Percentiles rank a stretch among this genome's conserved stretches.
phyloP scores from a whole-genome alignment of 1,140 invertebrate genomes.

The Aporrectodea caliginosa region DNA sequence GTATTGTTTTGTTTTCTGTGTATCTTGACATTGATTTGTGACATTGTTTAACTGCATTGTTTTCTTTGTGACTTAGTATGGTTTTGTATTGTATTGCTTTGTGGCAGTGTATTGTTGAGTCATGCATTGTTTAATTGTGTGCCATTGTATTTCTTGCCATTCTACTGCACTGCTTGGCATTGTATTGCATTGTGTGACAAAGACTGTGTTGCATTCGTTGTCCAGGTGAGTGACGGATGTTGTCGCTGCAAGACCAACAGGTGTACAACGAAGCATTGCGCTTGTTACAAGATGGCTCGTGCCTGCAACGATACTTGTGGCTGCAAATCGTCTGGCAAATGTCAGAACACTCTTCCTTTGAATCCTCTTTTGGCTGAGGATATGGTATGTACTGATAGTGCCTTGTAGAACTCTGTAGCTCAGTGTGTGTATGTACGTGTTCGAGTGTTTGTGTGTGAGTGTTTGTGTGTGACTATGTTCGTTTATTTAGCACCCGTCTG shows the following conservation, averaged over 20 bases:
- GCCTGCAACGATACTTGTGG: constrained; percentile 32
- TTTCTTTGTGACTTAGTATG: constrained; percentile 31
- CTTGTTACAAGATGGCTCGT: constrained; percentile 31
- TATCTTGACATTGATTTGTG: too few relatives aligned
- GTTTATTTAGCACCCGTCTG: too few relatives aligned
- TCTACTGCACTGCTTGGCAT: neutral
- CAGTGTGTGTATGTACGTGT: neutral
- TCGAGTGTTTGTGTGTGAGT: neutral
- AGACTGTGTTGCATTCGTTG: neutral
- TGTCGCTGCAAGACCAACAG: constrained; percentile 35
- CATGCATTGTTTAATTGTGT: neutral
- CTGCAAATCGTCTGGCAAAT: constrained; percentile 22
- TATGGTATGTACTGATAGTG: neutral
- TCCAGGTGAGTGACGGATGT: constrained; percentile 12
- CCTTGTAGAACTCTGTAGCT: neutral
- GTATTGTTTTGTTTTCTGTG: too few relatives aligned
- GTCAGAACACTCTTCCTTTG: too few relatives aligned
- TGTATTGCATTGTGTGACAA: constrained; percentile 5
- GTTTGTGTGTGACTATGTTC: neutral
- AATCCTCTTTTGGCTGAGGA: too few relatives aligned
- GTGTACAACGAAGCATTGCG: constrained; percentile 34
- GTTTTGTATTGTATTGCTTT: constrained; percentile 30
- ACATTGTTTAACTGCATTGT: too few relatives aligned
- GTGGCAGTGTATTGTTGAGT: constrained; percentile 18
- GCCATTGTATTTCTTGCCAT: neutral